Percentiles rank a stretch among this genome's conserved stretches.
Evolutionary conservation across 2,888 invertebrate genomes (phyloP).

Genomic region (Beris chalybata): DNA sequence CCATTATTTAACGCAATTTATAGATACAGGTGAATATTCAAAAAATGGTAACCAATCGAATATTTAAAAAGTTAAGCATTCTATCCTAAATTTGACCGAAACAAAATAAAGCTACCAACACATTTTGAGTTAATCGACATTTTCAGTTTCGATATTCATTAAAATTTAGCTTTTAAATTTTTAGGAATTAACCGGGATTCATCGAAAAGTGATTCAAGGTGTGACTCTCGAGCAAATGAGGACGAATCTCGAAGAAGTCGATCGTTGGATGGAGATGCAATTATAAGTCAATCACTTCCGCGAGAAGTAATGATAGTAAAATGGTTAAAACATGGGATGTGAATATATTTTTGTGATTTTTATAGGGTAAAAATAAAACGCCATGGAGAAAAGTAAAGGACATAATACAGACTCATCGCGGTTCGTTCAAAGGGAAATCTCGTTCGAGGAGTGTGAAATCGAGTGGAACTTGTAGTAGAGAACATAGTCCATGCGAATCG

Average conservation of each 20-base stretch:
- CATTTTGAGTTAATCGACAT: not conserved
- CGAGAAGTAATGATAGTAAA: conserved; percentile 17
- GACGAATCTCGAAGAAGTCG: conserved; percentile 48
- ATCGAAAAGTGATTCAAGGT: conserved; percentile 50
- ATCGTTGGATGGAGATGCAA: conserved; percentile 47
- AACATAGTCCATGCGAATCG: conserved; percentile 41
- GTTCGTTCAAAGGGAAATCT: conserved; percentile 40
- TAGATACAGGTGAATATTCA: too few species aligned
- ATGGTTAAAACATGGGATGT: not conserved
- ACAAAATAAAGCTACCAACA: too few species aligned
- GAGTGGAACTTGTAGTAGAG: conserved; percentile 39
- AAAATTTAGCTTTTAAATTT: not conserved
- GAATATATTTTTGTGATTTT: not conserved
- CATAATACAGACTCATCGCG: conserved; percentile 66
- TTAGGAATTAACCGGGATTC: conserved; percentile 46
- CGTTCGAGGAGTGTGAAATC: conserved; percentile 41
- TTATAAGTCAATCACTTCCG: conserved; percentile 15
- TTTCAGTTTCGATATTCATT: not conserved
- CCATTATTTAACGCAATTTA: too few species aligned
- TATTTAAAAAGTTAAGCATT: too few species aligned
- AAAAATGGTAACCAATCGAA: too few species aligned
- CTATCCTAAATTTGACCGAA: too few species aligned
- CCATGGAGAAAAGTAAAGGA: conserved; percentile 79
- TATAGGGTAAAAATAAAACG: conserved; percentile 62
- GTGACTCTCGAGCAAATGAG: conserved; percentile 44